A percentile compares a stretch with the other conserved stretches of the same genome.
Conservation (phyloP, 2,797 vertebrate species). For the Liasis olivaceus region DNA sequence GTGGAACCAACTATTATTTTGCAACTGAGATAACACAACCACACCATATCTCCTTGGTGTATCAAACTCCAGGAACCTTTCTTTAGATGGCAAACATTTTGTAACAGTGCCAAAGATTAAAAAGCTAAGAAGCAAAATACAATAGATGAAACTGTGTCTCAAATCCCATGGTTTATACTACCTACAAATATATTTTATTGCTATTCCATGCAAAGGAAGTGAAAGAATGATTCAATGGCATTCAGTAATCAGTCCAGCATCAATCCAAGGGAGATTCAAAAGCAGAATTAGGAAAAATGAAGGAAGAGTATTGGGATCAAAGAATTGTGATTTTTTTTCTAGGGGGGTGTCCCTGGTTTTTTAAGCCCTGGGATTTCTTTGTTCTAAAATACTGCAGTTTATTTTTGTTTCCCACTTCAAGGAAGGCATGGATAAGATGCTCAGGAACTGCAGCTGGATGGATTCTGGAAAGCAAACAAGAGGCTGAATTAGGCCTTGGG, state of each 20-base stretch:
- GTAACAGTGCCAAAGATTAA: not conserved
- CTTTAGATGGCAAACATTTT: not conserved
- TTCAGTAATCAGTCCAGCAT: not conserved
- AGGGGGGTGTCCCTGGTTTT: not conserved
- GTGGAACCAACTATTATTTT: not conserved
- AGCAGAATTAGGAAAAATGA: not conserved
- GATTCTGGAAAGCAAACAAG: not conserved
- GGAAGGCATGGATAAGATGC: not conserved
- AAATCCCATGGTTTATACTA: not conserved
- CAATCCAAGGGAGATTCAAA: not conserved
- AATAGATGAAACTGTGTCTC: not conserved
- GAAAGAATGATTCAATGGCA: not conserved
- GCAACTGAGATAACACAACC: not conserved
- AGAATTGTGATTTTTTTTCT: not conserved
- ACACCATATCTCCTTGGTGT: not conserved
- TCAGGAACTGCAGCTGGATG: not conserved
- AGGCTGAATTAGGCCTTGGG: not conserved
- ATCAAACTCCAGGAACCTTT: not conserved
- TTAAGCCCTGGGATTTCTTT: not conserved
- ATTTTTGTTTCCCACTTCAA: not conserved
- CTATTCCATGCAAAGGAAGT: not conserved
- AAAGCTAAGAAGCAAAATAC: not conserved
- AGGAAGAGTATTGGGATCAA: not conserved
- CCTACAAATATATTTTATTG: not conserved
- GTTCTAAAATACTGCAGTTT: not conserved